Conservation (phyloP, 2,888 invertebrate species). For the Alviniconcha strummeri region DNA sequence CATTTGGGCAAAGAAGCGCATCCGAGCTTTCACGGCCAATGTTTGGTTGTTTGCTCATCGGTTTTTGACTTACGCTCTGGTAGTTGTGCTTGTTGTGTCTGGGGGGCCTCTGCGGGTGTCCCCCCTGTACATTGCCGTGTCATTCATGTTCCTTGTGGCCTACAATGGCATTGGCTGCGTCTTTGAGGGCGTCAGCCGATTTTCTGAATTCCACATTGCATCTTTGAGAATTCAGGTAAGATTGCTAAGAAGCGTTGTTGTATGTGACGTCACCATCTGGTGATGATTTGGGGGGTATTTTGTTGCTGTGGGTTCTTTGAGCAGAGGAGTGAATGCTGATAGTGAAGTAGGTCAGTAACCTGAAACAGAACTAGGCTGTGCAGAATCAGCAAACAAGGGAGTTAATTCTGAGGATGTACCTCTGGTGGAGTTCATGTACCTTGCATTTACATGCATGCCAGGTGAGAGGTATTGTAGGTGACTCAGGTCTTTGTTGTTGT, state of each 20-base stretch:
- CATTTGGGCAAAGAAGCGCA: constrained; percentile 29
- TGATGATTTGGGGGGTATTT: too few relatives aligned
- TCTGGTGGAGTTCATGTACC: too few relatives aligned
- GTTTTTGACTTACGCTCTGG: constrained; percentile 33
- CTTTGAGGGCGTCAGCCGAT: constrained; percentile 34
- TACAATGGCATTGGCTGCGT: constrained; percentile 40
- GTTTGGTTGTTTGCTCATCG: constrained; percentile 39
- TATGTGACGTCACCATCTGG: too few relatives aligned
- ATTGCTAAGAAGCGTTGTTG: neutral
- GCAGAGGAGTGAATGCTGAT: too few relatives aligned
- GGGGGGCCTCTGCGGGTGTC: constrained; percentile 27
- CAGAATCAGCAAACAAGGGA: too few relatives aligned
- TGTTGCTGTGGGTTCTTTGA: too few relatives aligned
- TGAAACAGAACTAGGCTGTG: too few relatives aligned
- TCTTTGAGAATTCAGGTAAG: constrained; percentile 36
- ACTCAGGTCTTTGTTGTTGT: too few relatives aligned
- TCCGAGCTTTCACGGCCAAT: constrained; percentile 33
- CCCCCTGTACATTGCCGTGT: constrained; percentile 33
- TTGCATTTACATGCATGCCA: too few relatives aligned
- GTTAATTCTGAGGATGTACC: too few relatives aligned
- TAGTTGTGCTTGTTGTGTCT: constrained; percentile 7
- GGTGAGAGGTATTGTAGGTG: too few relatives aligned
- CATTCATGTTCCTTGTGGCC: constrained; percentile 38
- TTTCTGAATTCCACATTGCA: constrained; percentile 27
- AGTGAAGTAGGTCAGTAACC: too few relatives aligned